These are phyloP conservation scores for Florisuga fusca DNA, from an alignment of 2,797 vertebrate genomes.

Conservation along the genomic window DNA sequence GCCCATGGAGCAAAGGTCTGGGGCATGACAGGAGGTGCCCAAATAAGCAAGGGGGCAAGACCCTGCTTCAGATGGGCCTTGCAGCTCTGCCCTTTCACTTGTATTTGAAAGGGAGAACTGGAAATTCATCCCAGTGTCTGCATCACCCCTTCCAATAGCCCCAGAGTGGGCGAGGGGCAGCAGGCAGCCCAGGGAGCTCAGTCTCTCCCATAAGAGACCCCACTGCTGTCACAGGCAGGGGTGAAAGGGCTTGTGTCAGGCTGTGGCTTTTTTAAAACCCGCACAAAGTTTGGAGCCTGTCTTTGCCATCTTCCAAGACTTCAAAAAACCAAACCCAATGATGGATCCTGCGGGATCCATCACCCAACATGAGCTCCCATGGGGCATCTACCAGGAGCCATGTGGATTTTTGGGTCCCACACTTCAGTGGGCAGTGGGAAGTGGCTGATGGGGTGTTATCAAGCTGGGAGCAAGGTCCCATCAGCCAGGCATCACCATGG, in stretches of 20 bases:
- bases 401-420: accelerated
- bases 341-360: accelerated
- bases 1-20: accelerated
- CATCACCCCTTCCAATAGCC: not conserved
- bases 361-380: not conserved
- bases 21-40: not conserved
- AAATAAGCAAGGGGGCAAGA: not conserved
- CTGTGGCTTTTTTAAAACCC: too few relatives aligned
- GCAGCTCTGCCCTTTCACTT: accelerated
- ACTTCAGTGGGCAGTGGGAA: accelerated
- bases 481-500: accelerated
- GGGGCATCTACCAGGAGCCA: not conserved
- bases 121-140: not conserved
- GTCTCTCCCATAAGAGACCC: accelerated
- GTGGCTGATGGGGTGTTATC: not conserved
- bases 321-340: too few relatives aligned
- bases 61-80: not conserved
- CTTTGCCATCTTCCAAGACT: too few relatives aligned
- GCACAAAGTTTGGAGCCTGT: too few relatives aligned
- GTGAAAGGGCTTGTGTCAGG: not conserved
- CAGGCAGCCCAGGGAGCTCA: accelerated
- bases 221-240: not conserved
- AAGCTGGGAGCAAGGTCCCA: not conserved
- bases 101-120: not conserved
- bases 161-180: not conserved